A percentile compares a stretch with the other conserved stretches of the same genome.
Conservation (phyloP, 2,888 invertebrate genomes). For the Cistogaster globosa region DNA sequence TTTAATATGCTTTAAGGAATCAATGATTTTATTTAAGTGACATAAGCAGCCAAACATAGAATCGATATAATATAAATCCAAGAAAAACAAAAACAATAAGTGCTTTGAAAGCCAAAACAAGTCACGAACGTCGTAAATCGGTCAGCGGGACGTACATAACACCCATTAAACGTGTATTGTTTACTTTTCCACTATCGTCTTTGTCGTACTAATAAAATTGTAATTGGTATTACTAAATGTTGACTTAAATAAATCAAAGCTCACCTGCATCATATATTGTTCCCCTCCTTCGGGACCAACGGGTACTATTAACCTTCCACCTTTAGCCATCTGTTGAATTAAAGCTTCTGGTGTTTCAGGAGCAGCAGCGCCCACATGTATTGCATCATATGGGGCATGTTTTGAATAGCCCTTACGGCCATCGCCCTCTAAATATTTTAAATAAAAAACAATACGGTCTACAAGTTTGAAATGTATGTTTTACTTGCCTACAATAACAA, state of each 20-base stretch:
- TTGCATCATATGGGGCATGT: constrained; percentile 94
- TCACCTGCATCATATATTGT: constrained; percentile 91
- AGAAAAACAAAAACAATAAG: constrained; percentile 74
- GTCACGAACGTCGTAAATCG: constrained; percentile 86
- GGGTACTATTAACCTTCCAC: constrained; percentile 96
- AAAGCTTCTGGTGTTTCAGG: constrained; percentile 89
- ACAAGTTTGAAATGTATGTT: too few relatives aligned
- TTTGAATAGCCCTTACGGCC: constrained; percentile 90
- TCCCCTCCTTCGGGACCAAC: constrained; percentile 93
- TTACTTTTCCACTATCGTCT: constrained; percentile 89
- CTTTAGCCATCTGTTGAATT: constrained; percentile 82
- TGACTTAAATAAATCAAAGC: background rate
- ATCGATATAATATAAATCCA: constrained; percentile 74
- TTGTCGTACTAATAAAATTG: constrained; percentile 90
- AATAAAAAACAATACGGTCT: background rate
- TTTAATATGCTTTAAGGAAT: background rate
- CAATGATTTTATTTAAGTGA: background rate
- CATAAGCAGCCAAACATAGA: constrained; percentile 72
- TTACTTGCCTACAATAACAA: constrained; percentile 88
- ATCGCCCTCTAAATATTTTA: constrained; percentile 88
- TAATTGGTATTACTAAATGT: background rate
- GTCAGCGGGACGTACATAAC: constrained; percentile 99
- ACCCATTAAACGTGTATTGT: constrained; percentile 92
- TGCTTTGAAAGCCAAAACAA: constrained; percentile 74
- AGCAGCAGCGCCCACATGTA: constrained; percentile 96